These are phyloP conservation scores for Pemphigus obesinymphae DNA, from an alignment of 1,140 invertebrate genomes.

Conservation along the genomic window DNA sequence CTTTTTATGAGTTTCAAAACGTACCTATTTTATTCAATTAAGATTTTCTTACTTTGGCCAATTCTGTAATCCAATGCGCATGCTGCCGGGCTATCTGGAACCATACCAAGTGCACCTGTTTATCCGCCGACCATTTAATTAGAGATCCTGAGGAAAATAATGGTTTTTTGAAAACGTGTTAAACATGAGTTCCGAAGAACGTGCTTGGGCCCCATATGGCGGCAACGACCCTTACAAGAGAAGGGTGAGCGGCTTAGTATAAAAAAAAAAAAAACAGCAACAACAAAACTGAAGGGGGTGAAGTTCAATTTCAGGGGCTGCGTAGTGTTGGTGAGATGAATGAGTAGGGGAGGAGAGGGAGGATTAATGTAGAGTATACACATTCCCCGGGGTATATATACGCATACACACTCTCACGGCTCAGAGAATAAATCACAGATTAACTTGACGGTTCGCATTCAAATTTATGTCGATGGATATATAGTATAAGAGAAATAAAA, in stretches of 20 bases:
- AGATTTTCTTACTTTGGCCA: slow-evolving; percentile 59
- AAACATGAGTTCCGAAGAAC: slow-evolving; percentile 17
- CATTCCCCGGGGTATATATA: slow-evolving; percentile 10
- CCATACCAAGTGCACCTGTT: slow-evolving; percentile 72
- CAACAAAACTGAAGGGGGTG: slow-evolving; percentile 31
- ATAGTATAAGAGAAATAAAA: neutral
- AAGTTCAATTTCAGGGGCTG: slow-evolving; percentile 36
- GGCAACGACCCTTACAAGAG: slow-evolving; percentile 11
- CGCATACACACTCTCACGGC: neutral
- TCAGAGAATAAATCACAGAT: slow-evolving; percentile 38
- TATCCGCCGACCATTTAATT: slow-evolving; percentile 59
- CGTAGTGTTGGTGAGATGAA: neutral
- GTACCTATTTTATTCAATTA: no score
- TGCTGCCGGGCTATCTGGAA: slow-evolving; percentile 69
- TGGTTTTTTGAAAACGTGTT: slow-evolving; percentile 40
- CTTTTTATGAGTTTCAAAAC: neutral
- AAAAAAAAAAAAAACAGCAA: slow-evolving; percentile 26
- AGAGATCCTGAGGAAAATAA: slow-evolving; percentile 63
- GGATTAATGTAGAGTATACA: slow-evolving; percentile 36
- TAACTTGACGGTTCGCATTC: slow-evolving; percentile 41
- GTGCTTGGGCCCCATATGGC: slow-evolving; percentile 25
- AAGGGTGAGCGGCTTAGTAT: slow-evolving; percentile 15
- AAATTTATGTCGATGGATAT: slow-evolving; percentile 41
- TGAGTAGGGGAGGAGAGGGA: neutral
- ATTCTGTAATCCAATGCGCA: slow-evolving; percentile 69